Base-by-base conservation (phyloP, 2,797 vertebrate species). In the Okamejei kenojei region DNA sequence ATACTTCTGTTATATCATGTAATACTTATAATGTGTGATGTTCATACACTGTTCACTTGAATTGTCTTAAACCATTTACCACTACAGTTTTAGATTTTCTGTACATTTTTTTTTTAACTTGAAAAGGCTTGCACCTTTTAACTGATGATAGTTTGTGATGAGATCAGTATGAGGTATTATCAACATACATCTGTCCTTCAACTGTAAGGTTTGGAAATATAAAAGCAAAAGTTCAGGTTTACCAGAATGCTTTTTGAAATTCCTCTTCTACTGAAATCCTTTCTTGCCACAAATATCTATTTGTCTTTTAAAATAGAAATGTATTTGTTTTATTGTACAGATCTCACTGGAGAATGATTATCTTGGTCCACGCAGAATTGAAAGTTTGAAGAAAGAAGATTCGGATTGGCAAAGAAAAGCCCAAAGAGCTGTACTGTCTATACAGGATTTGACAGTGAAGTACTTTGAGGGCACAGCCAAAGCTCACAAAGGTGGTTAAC, bases 401-500 rank as follows among this genome's bases (percentile, higher is more conserved):
- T 97, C 98, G 1, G 98, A 99, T 93, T 99, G 99, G 99, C 98
- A 99, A 96, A 97, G 96, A 95, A 99, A 99, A 95, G 98, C 98
- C 65, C 97, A 98, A 63, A 96, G 97, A 81, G 98, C 99, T 32
- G 98, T 99, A 3, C 97, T 99, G 79, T 98, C 98, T 94, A 99
- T 99, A 93, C 98, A 99, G 94, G 98, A 99, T 94, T 97, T 99
- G 94, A 99, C 99, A 15, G 98, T 99, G 95, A 99, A 98, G 95
- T 99, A 99, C 95, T 99, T 99, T 93, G 98, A 99, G 96, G 99
- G 98, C 96, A 99, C 99, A 29, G 98, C 98, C 38, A 97, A 98
- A 93, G 97, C 98, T 86, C 98, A 98, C 95, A 99, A 99, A 97
- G 98, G 99, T 99, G 96, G 45, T 73, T 71, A 35, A 92, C 38